Evolutionary conservation across 2,888 invertebrate species (phyloP), one percentile per base, ranked within the genome.

Genomic region (Mythimna ferrago): DNA sequence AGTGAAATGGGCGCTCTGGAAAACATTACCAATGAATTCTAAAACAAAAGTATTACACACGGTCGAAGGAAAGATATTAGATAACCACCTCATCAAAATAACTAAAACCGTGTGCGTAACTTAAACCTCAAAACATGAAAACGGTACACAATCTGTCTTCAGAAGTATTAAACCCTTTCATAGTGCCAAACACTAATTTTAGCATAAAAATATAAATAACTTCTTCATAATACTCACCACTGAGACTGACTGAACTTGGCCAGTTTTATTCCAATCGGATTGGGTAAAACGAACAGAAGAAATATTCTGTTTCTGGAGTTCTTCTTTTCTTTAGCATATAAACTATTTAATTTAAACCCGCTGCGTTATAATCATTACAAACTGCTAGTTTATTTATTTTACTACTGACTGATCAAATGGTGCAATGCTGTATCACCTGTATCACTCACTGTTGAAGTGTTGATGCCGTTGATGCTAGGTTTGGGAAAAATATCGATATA

Each of bases 111-210:
- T 66, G 11, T 53, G 26, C 7, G 11, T 2, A 21, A 70, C 51
- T 11, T 35, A 41, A 51, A 41, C 38, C 48, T 11, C 70, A 38
- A n/a, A 61, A 53, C 53, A 61, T 32, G 53, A 38, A 71, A 65
- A 53, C 57, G 38, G 19, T 21, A 73, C 32, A 44, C 44, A 65
- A 62, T 80, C 41, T 62, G 44, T 66, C 35, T 73, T 66, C 35
- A 32, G 38, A 7, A 72, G 38, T 41, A 48, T 21, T 73, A 54
- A 63, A 62, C 32, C 74, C 62, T 74, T 71, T 72, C 21, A 10
- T 41, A 78, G 41, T 73, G 66, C 63, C 68, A 76, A 70, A 75
- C 62, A 72, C 71, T 73, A 80, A 77, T 78, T 78, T 78, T 64
- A 64, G 76, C 60, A 38, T 14, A 16, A 7, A 71, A 66, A 73